Base-by-base conservation (phyloP, 2,113 vertebrate species). In the Carettochelys insculpta region DNA sequence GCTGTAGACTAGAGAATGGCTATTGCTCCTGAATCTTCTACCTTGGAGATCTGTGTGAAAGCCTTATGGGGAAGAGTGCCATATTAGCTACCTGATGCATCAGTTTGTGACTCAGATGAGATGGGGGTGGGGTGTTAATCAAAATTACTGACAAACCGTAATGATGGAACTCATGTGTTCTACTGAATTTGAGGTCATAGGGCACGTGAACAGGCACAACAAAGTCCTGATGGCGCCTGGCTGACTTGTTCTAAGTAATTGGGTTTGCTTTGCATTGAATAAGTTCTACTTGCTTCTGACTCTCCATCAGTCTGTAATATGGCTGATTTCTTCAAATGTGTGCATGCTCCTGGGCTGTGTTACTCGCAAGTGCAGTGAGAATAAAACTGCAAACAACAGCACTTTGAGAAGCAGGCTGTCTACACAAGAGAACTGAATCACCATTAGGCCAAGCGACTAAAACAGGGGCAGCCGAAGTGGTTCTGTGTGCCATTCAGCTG, bases 321-420 rank as follows among this genome's bases (percentile, higher is more conserved):
- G n/a, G n/a, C n/a, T n/a, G n/a, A n/a, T 50, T 9, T 82, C 95
- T 96, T 94, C 79, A 96, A 96, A 96, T 38, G 25, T 38, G 38
- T 73, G 22, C 6, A 73, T 11, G 24, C 16, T 14, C 5, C 13
- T 13, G 31, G 25, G 20, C 11, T 73, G 38, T 38, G 24, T 71
- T 82, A 48, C 91, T n/a, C n/a, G n/a, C n/a, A n/a, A n/a, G 54
- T 93, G 95, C 88, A 93, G 87, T 89, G 94, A 93, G 94, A 79
- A 76, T 94, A 90, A 92, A 95, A 92, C 95, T 95, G 93, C 88
- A 96, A 95, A 97, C 93, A 93, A 81, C 78, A 84, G 43, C 89
- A 82, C 88, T 92, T 91, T 90, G 92, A 94, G 93, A 85, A 76
- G 50, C 92, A 84, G 82, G 4, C 19, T 16, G 3, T 80, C 87